phyloP scores from a whole-genome alignment of 2,888 invertebrate genomes.

The Junonia oenone region DNA sequence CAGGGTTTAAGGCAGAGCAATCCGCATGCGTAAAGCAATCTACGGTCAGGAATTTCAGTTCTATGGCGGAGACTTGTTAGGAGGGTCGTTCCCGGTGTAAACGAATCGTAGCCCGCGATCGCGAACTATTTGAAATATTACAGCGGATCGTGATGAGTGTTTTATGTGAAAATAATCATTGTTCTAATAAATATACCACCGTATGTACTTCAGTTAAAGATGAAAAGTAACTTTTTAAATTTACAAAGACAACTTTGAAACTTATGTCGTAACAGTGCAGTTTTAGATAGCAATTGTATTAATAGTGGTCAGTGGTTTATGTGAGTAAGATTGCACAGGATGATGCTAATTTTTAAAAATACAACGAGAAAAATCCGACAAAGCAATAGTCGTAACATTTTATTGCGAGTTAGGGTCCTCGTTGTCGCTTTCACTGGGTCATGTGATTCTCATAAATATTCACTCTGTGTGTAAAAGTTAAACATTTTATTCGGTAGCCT shows the following conservation, averaged over 20 bases:
- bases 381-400: slow-evolving; percentile 20
- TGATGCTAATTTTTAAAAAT: slow-evolving; percentile 4
- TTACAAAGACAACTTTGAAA: neutral
- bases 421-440: slow-evolving; percentile 24
- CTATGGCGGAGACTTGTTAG: slow-evolving; percentile 42
- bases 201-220: neutral
- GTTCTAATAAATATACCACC: neutral
- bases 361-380: slow-evolving; percentile 7
- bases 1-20: slow-evolving; percentile 54
- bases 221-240: neutral
- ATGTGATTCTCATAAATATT: slow-evolving; percentile 25
- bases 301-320: neutral
- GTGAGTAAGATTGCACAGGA: neutral
- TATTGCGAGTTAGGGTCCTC: slow-evolving; percentile 20
- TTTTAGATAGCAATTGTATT: neutral
- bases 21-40: slow-evolving; percentile 68
- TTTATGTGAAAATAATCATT: slow-evolving; percentile 1
- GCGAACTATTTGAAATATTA: slow-evolving; percentile 30
- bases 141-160: slow-evolving; percentile 2
- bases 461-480: slow-evolving; percentile 18
- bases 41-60: slow-evolving; percentile 59
- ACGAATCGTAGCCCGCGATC: slow-evolving; percentile 36
- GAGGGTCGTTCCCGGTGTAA: slow-evolving; percentile 43
- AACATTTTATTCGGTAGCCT: slow-evolving; percentile 9
- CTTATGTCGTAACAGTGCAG: neutral